Evolutionary conservation across 1,140 invertebrate genomes (phyloP).

Genomic region (Drosophila nasuta): DNA sequence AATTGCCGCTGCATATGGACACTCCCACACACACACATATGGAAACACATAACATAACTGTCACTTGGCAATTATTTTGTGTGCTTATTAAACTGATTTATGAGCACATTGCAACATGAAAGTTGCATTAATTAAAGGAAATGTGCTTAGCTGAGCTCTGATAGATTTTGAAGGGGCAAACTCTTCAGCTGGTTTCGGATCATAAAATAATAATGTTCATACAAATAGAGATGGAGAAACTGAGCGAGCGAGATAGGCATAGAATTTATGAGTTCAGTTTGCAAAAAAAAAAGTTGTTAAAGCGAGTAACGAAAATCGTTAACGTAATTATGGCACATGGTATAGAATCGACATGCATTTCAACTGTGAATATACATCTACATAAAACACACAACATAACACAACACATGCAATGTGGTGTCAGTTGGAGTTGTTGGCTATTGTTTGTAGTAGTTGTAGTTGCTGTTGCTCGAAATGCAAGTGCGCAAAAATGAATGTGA

Average conservation of each 20-base stretch:
- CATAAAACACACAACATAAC: no score
- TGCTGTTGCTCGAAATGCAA: slow-evolving; percentile 39
- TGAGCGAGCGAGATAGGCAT: slow-evolving; percentile 2
- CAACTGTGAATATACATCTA: background rate
- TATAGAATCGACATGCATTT: slow-evolving; percentile 15
- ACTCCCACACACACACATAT: background rate
- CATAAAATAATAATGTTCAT: slow-evolving; percentile 18
- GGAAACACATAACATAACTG: slow-evolving; percentile 17
- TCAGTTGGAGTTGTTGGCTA: slow-evolving; percentile 15
- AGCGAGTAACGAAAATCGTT: slow-evolving; percentile 26
- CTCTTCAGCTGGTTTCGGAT: slow-evolving; percentile 9
- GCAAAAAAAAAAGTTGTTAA: slow-evolving; percentile 28
- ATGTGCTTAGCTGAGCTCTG: slow-evolving; percentile 19
- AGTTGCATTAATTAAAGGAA: slow-evolving; percentile 42
- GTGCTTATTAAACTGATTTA: slow-evolving; percentile 40
- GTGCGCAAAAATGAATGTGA: slow-evolving; percentile 63
- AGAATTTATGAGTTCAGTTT: background rate
- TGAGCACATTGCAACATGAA: slow-evolving; percentile 39
- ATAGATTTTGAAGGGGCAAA: background rate
- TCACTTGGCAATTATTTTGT: slow-evolving; percentile 39
- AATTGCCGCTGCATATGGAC: slow-evolving; percentile 39
- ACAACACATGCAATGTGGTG: background rate
- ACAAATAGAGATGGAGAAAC: background rate
- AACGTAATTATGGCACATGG: slow-evolving; percentile 56
- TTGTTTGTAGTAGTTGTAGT: slow-evolving; percentile 25